A percentile compares a stretch with the other conserved stretches of the same genome.
Evolutionary conservation across 2,113 vertebrate species (phyloP).

Genomic region (Microcebus murinus): DNA sequence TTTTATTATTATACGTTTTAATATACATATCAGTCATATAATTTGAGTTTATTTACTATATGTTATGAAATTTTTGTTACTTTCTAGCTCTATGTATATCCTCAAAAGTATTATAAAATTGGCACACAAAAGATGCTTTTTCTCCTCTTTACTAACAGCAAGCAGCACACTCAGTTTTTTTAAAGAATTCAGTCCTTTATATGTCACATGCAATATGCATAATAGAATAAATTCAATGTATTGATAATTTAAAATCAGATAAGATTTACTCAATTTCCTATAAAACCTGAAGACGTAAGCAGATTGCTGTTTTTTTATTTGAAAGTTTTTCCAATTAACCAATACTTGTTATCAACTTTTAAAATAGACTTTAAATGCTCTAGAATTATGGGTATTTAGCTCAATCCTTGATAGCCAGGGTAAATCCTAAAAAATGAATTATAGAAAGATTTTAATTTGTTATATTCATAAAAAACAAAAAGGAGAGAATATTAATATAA

Average conservation of each 20-base stretch:
- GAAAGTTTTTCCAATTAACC: neutral
- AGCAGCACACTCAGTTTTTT: neutral
- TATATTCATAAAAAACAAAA: neutral
- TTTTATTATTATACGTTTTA: conserved; percentile 6
- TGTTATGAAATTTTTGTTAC: neutral
- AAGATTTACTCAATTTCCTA: neutral
- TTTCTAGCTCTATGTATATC: neutral
- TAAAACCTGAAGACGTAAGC: neutral
- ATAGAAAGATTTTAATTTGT: neutral
- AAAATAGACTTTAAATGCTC: neutral
- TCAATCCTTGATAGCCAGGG: neutral
- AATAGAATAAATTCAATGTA: neutral
- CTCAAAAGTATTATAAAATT: neutral
- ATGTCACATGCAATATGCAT: neutral
- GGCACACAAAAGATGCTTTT: neutral
- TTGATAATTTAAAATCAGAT: conserved; percentile 8
- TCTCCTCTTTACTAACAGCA: neutral
- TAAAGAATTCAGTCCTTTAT: neutral
- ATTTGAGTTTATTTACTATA: neutral
- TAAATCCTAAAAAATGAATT: neutral
- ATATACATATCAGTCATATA: neutral
- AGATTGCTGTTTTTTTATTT: neutral
- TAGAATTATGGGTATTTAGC: neutral
- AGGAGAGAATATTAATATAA: neutral
- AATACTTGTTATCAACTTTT: conserved; percentile 10